Conservation (phyloP, 92 coral and sea anemone species). For the Porites evermanni region DNA sequence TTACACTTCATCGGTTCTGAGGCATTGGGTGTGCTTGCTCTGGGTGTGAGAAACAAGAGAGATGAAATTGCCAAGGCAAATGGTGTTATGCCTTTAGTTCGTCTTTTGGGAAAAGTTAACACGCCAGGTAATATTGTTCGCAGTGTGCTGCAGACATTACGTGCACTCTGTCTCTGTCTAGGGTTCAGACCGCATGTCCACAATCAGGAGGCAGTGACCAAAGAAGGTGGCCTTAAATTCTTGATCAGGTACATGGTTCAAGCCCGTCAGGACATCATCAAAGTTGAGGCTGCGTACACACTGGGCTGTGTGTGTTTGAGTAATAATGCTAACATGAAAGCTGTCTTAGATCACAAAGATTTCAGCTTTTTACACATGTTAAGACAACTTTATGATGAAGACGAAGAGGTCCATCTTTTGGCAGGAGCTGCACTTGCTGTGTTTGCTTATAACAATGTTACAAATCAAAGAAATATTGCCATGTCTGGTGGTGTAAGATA, state of each 20-base stretch:
- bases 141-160: constrained; percentile 87
- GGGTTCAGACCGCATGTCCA: constrained; percentile 90
- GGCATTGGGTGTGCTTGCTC: constrained; percentile 92
- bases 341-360: constrained; percentile 76
- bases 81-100: constrained; percentile 92
- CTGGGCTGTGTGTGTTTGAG: constrained; percentile 92
- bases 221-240: constrained; percentile 84
- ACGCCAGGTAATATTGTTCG: constrained; percentile 86
- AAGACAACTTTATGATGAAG: constrained; percentile 79
- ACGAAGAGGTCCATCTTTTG: constrained; percentile 78
- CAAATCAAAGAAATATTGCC: constrained; percentile 91
- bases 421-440: constrained; percentile 91
- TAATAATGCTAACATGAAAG: constrained; percentile 85
- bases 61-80: constrained; percentile 88
- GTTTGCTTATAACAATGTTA: constrained; percentile 91
- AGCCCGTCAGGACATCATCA: constrained; percentile 84
- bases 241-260: constrained; percentile 85
- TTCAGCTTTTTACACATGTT: constrained; percentile 83
- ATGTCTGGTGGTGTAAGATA: constrained; percentile 84
- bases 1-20: constrained; percentile 94
- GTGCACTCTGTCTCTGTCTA: constrained; percentile 84
- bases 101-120: constrained; percentile 77
- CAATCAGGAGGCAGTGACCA: constrained; percentile 78
- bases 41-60: constrained; percentile 87
- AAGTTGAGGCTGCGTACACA: constrained; percentile 95